Conservation (phyloP, 2,113 vertebrate genomes). For the Pygoscelis antarcticus region DNA sequence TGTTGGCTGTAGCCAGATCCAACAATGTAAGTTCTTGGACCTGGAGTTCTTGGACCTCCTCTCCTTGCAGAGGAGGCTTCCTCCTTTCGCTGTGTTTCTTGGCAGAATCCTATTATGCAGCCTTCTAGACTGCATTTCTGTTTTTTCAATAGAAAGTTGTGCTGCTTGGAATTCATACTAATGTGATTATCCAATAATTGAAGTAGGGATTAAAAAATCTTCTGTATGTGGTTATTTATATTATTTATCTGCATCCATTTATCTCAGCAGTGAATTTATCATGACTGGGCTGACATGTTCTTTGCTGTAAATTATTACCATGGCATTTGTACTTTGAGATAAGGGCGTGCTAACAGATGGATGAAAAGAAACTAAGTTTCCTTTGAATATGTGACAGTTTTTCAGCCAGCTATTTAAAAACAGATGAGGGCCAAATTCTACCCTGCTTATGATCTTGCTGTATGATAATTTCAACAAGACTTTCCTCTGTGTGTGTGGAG, state of each 20-base stretch:
- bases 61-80: not conserved
- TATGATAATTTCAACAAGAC: not conserved
- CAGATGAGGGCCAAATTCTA: not conserved
- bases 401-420: not conserved
- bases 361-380: not conserved
- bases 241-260: not conserved
- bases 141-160: not conserved
- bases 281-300: not conserved
- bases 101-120: not conserved
- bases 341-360: not conserved
- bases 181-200: not conserved
- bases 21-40: not conserved
- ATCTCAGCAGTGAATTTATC: not conserved
- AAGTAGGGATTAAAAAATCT: not conserved
- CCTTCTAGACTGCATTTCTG: not conserved
- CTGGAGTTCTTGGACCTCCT: not conserved
- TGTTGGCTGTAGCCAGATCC: not conserved
- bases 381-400: not conserved
- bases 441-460: not conserved
- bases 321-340: not conserved
- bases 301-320: not conserved
- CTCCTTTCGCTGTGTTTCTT: not conserved
- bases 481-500: not conserved
- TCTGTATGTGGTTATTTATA: fast-evolving
- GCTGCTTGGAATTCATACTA: not conserved